Percentiles rank a stretch among this genome's conserved stretches.
Evolutionary conservation across 2,797 vertebrate species (phyloP).

Genomic region (Novumbra hubbsi): DNA sequence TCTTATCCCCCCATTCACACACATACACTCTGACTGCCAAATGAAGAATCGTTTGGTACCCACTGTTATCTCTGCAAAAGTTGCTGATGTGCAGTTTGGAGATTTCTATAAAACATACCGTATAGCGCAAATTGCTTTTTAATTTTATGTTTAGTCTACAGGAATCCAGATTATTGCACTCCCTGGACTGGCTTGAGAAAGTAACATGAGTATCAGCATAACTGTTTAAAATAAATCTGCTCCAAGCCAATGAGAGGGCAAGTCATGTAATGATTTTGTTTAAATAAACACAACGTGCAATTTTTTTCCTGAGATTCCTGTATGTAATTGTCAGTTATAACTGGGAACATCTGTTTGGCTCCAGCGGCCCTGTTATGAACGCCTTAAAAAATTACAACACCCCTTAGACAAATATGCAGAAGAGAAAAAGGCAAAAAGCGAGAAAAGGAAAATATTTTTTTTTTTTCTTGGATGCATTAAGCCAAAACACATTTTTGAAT

Average conservation of each 20-base stretch:
- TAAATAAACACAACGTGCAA: conserved; percentile 63
- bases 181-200: conserved; percentile 48
- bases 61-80: conserved; percentile 77
- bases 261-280: conserved; percentile 62
- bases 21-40: conserved; percentile 56
- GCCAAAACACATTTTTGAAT: conserved; percentile 13
- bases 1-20: conserved; percentile 50
- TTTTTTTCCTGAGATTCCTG: conserved; percentile 36
- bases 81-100: conserved; percentile 71
- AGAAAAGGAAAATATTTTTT: neutral
- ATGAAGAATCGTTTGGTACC: conserved; percentile 15
- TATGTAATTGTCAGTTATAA: conserved; percentile 61
- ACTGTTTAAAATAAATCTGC: conserved; percentile 71
- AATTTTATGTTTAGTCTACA: conserved; percentile 84
- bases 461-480: conserved; percentile 26
- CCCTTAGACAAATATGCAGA: conserved; percentile 49
- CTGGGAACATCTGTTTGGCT: conserved; percentile 67
- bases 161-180: conserved; percentile 75
- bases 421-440: neutral
- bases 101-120: conserved; percentile 71
- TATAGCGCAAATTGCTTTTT: conserved; percentile 74
- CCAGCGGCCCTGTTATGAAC: conserved; percentile 38
- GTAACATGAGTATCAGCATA: conserved; percentile 70
- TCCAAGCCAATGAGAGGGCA: conserved; percentile 46
- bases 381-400: conserved; percentile 46